Base-by-base conservation (phyloP, 2,888 invertebrate genomes). In the Rhingia campestris region DNA sequence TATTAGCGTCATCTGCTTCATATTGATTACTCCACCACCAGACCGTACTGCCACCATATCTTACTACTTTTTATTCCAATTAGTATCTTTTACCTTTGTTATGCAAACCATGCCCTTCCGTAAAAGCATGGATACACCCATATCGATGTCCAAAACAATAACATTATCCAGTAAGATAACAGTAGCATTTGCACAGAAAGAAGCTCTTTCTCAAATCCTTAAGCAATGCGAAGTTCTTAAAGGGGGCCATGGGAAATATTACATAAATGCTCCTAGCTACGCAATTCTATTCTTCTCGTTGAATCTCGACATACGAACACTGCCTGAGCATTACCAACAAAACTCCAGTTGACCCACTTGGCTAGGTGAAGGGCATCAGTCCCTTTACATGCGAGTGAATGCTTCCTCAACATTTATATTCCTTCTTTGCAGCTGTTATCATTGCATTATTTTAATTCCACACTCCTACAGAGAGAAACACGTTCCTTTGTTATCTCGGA, bases 281-380 rank as follows among this genome's bases (percentile, higher is more conserved):
- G 4, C 9, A 6, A 3, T 12, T 10, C 39, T 56, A 12, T 30
- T 58, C 41, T 41, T 41, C n/a, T 12, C 5, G n/a, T n/a, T n/a
- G 43, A 10, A n/a, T 41, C 43, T 12, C 6, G 3, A 6, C 2
- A 6, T 3, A 45, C n/a, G 4, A 43, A 12, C 4, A 41, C 22
- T 22, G 22, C 22, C 22, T 22, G 22, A 41, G n/a, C 6, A 45
- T 1, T 4, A 12, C 32, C 6, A 41, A n/a, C 51, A 10, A 14
- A 53, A 53, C 41, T 67, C 32, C 41, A 47, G 45, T 49, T 70
- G 70, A 66, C 74, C 64, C 66, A 75, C 56, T 75, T 75, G 43
- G 22, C 35, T 61, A 54, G 37, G 45, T 53, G 49, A 70, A 70
- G 58, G 70, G 51, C 49, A 30, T 30, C 12, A 10, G 35, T 47